A percentile compares a stretch with the other conserved stretches of the same genome.
Conservation (phyloP, 1,140 invertebrate genomes). For the Leptopilina boulardi region DNA sequence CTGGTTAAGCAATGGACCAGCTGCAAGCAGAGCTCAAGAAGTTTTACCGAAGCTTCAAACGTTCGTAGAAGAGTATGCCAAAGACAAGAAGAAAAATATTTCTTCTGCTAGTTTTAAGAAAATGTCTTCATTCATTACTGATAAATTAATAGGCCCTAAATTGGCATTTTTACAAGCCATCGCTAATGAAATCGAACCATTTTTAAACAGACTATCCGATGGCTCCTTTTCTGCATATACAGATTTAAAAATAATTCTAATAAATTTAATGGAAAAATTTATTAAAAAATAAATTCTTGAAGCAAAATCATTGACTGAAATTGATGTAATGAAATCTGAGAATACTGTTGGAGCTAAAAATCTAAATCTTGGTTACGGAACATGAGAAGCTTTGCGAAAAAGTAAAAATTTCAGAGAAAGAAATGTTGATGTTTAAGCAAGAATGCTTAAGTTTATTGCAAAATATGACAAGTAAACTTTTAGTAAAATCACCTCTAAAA, state of each 20-base stretch:
- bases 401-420: background rate
- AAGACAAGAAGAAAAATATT: conserved; percentile 8
- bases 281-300: conserved; percentile 7
- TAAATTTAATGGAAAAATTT: background rate
- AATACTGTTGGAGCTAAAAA: background rate
- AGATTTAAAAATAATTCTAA: background rate
- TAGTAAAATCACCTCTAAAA: background rate
- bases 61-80: background rate
- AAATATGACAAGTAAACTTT: background rate
- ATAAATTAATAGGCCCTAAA: background rate
- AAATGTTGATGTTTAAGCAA: background rate
- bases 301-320: background rate
- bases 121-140: conserved; percentile 18
- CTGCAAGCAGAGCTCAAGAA: conserved; percentile 37
- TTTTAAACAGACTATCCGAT: background rate
- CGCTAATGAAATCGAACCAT: conserved; percentile 6
- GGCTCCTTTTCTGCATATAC: background rate
- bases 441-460: background rate
- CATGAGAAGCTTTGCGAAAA: conserved; percentile 1
- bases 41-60: conserved; percentile 17
- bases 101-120: background rate
- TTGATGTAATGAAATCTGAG: background rate
- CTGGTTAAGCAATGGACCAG: conserved; percentile 42
- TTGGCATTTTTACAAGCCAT: background rate
- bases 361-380: background rate